Evolutionary conservation across 2,113 vertebrate species (phyloP).

Genomic region (Rhodinocichla rosea): DNA sequence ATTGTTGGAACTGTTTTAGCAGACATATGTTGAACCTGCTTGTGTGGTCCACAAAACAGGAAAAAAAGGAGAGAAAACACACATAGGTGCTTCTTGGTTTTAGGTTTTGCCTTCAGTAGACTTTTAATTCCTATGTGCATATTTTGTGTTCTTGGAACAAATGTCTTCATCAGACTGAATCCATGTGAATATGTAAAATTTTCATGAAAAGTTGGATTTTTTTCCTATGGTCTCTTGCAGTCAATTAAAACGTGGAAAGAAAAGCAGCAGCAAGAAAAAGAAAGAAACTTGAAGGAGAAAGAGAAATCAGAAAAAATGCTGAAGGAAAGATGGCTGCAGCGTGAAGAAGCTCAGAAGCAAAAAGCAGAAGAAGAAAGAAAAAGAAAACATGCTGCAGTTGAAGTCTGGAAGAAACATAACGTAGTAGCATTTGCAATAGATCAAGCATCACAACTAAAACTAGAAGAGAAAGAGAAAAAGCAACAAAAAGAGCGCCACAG

Average conservation of each 20-base stretch:
- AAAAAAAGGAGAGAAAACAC: background rate
- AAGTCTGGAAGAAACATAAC: conserved; percentile 81
- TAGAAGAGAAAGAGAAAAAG: conserved; percentile 69
- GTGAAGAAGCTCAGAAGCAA: conserved; percentile 62
- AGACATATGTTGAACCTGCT: background rate
- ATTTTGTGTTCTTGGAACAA: background rate
- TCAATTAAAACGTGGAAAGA: conserved; percentile 87
- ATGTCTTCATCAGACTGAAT: background rate
- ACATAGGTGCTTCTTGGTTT: background rate
- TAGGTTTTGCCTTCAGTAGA: background rate
- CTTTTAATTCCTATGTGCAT: background rate
- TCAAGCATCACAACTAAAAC: conserved; percentile 65
- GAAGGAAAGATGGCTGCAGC: conserved; percentile 22
- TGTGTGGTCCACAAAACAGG: background rate
- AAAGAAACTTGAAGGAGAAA: conserved; percentile 71
- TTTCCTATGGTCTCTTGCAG: conserved; percentile 51
- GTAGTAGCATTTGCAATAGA: conserved; percentile 70
- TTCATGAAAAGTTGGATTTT: background rate
- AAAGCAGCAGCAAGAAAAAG: conserved; percentile 73
- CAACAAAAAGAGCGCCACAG: conserved; percentile 74
- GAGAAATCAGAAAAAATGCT: conserved; percentile 62
- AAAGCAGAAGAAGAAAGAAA: conserved; percentile 75
- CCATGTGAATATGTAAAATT: background rate
- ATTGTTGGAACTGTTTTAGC: background rate
- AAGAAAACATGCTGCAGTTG: conserved; percentile 60